phyloP scores from a whole-genome alignment of 2,113 vertebrate species.

The Hystrix brachyura region DNA sequence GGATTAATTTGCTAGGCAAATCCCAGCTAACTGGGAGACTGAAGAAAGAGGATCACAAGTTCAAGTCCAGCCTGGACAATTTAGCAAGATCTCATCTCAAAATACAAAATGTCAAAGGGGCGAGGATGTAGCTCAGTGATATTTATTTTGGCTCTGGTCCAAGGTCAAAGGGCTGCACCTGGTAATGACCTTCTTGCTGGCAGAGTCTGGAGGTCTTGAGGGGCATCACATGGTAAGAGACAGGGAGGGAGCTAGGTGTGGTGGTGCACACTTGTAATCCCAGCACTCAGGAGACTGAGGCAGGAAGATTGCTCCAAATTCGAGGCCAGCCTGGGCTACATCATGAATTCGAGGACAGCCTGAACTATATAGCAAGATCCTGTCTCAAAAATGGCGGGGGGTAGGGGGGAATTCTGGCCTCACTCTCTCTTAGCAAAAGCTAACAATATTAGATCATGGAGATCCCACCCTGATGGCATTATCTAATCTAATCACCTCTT shows the following conservation, averaged over 20 bases:
- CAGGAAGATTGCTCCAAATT: too few relatives aligned
- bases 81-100: not conserved
- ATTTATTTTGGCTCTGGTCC: not conserved
- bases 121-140: not conserved
- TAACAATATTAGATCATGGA: not conserved
- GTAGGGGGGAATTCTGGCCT: too few relatives aligned
- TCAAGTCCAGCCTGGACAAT: not conserved
- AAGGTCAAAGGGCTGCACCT: not conserved
- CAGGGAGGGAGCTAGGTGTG: not conserved
- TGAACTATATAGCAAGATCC: too few relatives aligned
- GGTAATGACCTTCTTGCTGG: not conserved
- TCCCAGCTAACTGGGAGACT: not conserved
- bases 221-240: not conserved
- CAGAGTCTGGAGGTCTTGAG: not conserved
- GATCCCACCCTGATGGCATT: not conserved
- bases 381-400: too few relatives aligned
- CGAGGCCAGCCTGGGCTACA: too few relatives aligned
- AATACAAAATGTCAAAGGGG: not conserved
- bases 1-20: not conserved
- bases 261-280: too few relatives aligned
- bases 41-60: not conserved
- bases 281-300: too few relatives aligned
- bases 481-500: not conserved
- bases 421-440: not conserved
- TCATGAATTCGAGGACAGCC: too few relatives aligned